A percentile compares a stretch with the other conserved stretches of the same genome.
Evolutionary conservation across 2,797 vertebrate genomes (phyloP).

Genomic region (Lepilemur ruficaudatus): DNA sequence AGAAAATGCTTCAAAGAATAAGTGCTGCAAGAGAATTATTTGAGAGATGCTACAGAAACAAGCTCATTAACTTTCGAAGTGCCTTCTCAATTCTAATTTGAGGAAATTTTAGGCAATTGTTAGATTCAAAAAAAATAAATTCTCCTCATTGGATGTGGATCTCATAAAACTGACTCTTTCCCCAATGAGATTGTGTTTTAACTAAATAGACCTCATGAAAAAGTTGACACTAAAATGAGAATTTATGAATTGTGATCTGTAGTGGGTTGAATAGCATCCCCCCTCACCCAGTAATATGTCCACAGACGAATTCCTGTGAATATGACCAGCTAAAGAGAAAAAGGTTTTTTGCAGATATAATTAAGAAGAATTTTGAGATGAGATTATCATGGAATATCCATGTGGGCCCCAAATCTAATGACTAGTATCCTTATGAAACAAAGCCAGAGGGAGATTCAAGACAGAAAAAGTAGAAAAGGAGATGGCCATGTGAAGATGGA

Average conservation of each 20-base stretch:
- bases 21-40: background rate
- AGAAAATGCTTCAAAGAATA: background rate
- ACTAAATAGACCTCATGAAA: background rate
- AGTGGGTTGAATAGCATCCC: background rate
- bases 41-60: background rate
- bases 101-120: background rate
- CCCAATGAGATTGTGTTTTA: background rate
- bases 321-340: background rate
- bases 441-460: background rate
- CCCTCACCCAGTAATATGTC: background rate
- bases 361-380: background rate
- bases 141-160: background rate
- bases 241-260: background rate
- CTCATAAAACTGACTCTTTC: background rate
- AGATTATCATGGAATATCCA: background rate
- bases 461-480: background rate
- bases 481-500: background rate
- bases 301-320: background rate
- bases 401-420: background rate
- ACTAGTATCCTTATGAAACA: background rate
- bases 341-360: background rate
- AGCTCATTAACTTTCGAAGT: background rate
- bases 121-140: background rate
- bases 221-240: constrained; percentile 1
- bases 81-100: constrained; percentile 23